Evolutionary conservation across 2,113 vertebrate genomes (phyloP).

Genomic region (Illadopsis cleaveri): DNA sequence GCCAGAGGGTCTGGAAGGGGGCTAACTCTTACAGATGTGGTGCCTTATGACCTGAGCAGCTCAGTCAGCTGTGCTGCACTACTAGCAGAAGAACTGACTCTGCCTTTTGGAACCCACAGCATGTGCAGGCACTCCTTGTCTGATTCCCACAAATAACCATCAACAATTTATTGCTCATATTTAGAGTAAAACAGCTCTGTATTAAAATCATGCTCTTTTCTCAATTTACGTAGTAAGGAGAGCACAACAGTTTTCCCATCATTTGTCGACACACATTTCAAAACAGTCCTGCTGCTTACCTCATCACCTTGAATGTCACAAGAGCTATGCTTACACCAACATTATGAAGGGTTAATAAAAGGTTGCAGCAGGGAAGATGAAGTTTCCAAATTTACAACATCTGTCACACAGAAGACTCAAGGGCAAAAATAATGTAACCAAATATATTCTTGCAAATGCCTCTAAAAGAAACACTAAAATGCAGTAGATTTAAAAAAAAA

Average conservation of each 20-base stretch:
- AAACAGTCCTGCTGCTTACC: not conserved
- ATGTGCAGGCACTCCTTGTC: not conserved
- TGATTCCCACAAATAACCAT: not conserved
- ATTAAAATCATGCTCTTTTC: not conserved
- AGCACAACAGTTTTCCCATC: not conserved
- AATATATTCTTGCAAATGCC: not conserved
- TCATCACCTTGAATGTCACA: not conserved
- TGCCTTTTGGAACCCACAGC: too few species aligned
- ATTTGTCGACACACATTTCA: not conserved
- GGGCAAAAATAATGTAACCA: not conserved
- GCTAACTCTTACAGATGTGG: not conserved
- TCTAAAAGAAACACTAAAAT: not conserved
- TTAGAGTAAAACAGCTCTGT: not conserved
- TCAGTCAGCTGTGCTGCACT: not conserved
- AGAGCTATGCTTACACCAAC: not conserved
- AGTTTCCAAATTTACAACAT: not conserved
- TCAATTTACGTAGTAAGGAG: not conserved
- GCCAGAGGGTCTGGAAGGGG: not conserved
- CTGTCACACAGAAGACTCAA: not conserved
- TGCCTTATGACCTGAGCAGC: not conserved
- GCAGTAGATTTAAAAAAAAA: not conserved
- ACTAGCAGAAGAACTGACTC: not conserved
- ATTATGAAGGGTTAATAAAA: not conserved
- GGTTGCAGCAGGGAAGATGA: not conserved
- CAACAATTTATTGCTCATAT: not conserved